Conservation (phyloP, 2,888 invertebrate species). For the Xanthorhoe spadicearia region DNA sequence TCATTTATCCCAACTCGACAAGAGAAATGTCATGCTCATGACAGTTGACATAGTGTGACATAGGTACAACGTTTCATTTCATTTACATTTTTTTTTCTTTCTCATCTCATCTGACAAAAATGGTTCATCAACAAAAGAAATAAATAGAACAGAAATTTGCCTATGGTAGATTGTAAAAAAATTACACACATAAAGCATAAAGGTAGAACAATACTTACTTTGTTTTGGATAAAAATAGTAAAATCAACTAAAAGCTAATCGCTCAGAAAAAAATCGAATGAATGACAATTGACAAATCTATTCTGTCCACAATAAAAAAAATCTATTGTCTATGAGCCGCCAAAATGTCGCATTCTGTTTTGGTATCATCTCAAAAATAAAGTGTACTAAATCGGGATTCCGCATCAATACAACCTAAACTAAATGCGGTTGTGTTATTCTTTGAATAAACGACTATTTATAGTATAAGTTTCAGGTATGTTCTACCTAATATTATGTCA, state of each 20-base stretch:
- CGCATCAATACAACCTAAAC: conserved; percentile 57
- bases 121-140: no score
- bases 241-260: neutral
- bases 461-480: conserved; percentile 39
- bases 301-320: no score
- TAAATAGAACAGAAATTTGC: no score
- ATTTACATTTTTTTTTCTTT: no score
- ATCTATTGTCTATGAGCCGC: conserved; percentile 59
- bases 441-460: conserved; percentile 30
- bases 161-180: no score
- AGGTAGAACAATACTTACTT: no score
- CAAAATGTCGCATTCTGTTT: conserved; percentile 83
- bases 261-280: no score
- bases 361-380: conserved; percentile 73
- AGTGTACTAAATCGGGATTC: conserved; percentile 70
- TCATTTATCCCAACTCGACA: neutral
- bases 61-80: neutral
- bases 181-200: no score
- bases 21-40: neutral
- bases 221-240: no score
- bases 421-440: conserved; percentile 45
- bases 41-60: neutral
- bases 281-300: no score
- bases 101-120: no score
- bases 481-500: conserved; percentile 36